A percentile compares a stretch with the other conserved stretches of the same genome.
Evolutionary conservation across 2,888 invertebrate species (phyloP).

Genomic region (Bugulina stolonifera): DNA sequence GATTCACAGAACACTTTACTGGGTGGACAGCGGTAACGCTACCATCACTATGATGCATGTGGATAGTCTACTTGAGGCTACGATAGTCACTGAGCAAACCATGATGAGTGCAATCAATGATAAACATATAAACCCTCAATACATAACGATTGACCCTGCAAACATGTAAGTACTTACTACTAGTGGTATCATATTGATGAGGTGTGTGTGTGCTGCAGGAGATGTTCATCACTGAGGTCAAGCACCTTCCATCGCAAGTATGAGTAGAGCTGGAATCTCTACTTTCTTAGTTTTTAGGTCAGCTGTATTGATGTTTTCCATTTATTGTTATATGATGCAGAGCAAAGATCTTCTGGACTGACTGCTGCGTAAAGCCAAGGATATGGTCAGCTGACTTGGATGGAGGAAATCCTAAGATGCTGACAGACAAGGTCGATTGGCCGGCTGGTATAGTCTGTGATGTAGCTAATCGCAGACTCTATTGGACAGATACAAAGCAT

Average conservation of each 20-base stretch:
- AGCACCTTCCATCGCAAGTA: too few species aligned
- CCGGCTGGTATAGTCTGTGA: slow-evolving; percentile 53
- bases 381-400: slow-evolving; percentile 25
- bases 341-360: slow-evolving; percentile 72
- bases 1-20: slow-evolving; percentile 90
- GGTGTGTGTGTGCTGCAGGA: too few species aligned
- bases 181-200: too few species aligned
- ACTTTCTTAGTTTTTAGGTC: too few species aligned
- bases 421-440: not conserved
- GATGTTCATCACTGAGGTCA: too few species aligned
- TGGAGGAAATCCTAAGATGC: not conserved
- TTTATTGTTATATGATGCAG: too few species aligned
- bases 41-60: slow-evolving; percentile 2
- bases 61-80: not conserved
- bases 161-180: not conserved
- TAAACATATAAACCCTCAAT: slow-evolving; percentile 11
- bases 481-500: slow-evolving; percentile 85
- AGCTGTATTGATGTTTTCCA: too few species aligned
- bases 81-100: not conserved
- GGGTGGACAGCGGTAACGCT: slow-evolving; percentile 67
- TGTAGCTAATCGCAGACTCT: slow-evolving; percentile 65
- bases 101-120: not conserved
- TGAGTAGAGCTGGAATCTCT: too few species aligned
- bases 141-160: slow-evolving; percentile 17
- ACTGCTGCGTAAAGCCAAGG: slow-evolving; percentile 51